Percentiles rank a stretch among this genome's conserved stretches.
Evolutionary conservation across 2,888 invertebrate genomes (phyloP).

Genomic region (Helicoverpa assulta): DNA sequence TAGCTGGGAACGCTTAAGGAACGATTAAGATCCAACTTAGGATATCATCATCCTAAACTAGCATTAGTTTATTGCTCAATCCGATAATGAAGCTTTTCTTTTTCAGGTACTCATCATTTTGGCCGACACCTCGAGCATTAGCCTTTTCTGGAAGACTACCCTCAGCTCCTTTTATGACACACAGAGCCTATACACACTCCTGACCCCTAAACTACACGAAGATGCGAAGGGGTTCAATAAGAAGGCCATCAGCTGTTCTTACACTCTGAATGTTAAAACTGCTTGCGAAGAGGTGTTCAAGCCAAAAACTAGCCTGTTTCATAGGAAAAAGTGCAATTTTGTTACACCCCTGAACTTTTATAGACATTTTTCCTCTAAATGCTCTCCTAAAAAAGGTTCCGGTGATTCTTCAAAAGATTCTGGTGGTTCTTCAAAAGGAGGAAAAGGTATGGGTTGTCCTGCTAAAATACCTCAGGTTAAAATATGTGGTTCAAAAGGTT

Average conservation of each 20-base stretch:
- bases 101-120: slow-evolving; percentile 16
- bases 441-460: too few relatives aligned
- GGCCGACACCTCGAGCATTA: too few relatives aligned
- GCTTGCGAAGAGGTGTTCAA: neutral
- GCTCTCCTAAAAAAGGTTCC: neutral
- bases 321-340: neutral
- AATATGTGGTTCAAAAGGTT: too few relatives aligned
- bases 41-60: neutral
- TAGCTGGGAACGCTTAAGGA: neutral
- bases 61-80: neutral
- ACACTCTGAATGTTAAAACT: neutral
- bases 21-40: neutral
- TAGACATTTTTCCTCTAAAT: neutral
- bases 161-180: slow-evolving; percentile 4
- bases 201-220: neutral
- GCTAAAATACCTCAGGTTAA: too few relatives aligned
- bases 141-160: neutral
- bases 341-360: neutral
- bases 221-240: neutral
- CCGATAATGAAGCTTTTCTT: slow-evolving; percentile 5
- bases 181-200: slow-evolving; percentile 4
- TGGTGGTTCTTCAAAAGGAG: too few relatives aligned
- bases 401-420: neutral
- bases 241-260: neutral
- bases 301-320: neutral